Evolutionary conservation across 2,797 vertebrate genomes (phyloP).

Genomic region (Halcyon chelicuti): DNA sequence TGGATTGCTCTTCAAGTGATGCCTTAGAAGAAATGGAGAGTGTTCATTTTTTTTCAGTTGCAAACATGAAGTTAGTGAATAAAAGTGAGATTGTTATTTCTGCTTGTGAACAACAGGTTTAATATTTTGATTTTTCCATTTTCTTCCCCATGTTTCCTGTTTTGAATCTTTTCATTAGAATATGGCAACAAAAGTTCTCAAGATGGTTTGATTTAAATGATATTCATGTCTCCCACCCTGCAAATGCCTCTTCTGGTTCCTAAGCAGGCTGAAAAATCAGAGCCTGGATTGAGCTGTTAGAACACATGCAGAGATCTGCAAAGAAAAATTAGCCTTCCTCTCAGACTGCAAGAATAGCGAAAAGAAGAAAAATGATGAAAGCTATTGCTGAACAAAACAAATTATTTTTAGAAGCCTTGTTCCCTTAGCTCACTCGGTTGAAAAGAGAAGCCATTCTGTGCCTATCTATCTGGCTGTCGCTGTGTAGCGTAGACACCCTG

Average conservation of each 20-base stretch:
- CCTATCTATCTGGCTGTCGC: neutral
- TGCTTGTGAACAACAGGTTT: neutral
- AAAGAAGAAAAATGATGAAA: neutral
- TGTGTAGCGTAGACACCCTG: neutral
- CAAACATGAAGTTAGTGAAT: neutral
- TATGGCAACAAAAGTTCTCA: neutral
- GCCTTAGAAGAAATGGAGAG: neutral
- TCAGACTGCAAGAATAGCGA: neutral
- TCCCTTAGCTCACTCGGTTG: neutral
- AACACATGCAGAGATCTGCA: neutral
- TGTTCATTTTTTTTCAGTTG: neutral
- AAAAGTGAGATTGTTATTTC: neutral
- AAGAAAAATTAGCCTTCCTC: neutral
- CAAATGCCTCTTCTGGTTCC: neutral
- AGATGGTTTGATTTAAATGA: neutral
- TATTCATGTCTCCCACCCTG: neutral
- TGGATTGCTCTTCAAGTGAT: neutral
- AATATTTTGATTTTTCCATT: neutral
- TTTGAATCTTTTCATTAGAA: neutral
- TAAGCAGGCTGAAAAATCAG: neutral
- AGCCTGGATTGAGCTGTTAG: neutral
- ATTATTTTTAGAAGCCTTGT: slow-evolving; percentile 30
- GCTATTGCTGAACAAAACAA: neutral
- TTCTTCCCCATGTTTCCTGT: neutral
- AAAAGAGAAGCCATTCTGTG: neutral